Percentiles rank a stretch among this genome's conserved stretches.
These are phyloP conservation scores for Sapayoa aenigma DNA, from an alignment of 2,113 vertebrate species.

Conservation along the genomic window DNA sequence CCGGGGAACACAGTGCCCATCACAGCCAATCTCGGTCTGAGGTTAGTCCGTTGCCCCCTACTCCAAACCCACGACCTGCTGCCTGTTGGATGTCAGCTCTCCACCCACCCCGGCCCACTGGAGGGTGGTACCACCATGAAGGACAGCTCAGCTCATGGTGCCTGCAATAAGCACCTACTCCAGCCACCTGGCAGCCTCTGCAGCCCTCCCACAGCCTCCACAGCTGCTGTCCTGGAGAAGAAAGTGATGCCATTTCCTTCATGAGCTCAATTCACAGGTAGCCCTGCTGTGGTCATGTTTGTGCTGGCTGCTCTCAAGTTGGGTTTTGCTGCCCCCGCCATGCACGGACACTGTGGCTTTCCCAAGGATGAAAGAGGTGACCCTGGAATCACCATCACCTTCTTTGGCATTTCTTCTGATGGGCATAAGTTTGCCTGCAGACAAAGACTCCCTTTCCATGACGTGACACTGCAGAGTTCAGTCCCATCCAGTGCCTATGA, in stretches of 20 bases:
- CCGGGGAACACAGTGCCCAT: accelerated
- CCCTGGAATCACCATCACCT: neutral
- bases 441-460: neutral
- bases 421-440: neutral
- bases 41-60: accelerated
- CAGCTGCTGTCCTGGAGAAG: neutral
- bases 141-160: neutral
- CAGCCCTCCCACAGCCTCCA: neutral
- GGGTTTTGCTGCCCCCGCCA: neutral
- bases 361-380: neutral
- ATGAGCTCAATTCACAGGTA: neutral
- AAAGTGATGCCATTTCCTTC: neutral
- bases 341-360: neutral
- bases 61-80: neutral
- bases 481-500: neutral
- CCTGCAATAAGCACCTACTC: neutral
- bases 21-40: neutral
- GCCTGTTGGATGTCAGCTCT: neutral
- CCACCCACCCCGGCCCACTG: neutral
- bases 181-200: neutral
- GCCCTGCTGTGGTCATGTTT: neutral
- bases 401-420: neutral
- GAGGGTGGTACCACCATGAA: accelerated
- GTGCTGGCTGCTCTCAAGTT: accelerated
- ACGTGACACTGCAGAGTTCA: neutral